These are phyloP conservation scores for Gymnodraco acuticeps DNA, from an alignment of 2,797 vertebrate species.

Conservation along the genomic window DNA sequence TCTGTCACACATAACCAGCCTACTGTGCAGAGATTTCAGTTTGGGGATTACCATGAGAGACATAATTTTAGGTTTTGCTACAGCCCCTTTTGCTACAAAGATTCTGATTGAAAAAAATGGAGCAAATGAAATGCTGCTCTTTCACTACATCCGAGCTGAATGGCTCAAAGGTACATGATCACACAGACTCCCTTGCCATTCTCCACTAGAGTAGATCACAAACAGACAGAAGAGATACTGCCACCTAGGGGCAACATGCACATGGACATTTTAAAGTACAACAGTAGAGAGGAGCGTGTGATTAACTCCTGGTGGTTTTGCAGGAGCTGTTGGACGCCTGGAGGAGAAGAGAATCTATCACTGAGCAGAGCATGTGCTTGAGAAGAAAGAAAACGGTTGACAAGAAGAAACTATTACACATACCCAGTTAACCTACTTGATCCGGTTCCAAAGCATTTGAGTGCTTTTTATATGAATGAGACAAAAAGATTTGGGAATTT, in stretches of 20 bases:
- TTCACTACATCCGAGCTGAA: slow-evolving; percentile 40
- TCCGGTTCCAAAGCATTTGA: slow-evolving; percentile 90
- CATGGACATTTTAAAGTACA: slow-evolving; percentile 66
- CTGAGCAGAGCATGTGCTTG: slow-evolving; percentile 83
- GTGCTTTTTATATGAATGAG: slow-evolving; percentile 89
- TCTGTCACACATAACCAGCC: slow-evolving; percentile 50
- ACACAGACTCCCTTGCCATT: slow-evolving; percentile 44
- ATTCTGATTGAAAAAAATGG: slow-evolving; percentile 38
- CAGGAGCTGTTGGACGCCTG: slow-evolving; percentile 70
- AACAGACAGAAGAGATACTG: slow-evolving; percentile 71
- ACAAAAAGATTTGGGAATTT: slow-evolving; percentile 88
- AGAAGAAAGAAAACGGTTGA: slow-evolving; percentile 85
- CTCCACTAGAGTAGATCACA: slow-evolving; percentile 53
- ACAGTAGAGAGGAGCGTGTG: slow-evolving; percentile 64
- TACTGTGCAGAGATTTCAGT: slow-evolving; percentile 33
- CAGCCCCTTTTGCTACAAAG: slow-evolving; percentile 32
- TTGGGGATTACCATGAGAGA: slow-evolving; percentile 22
- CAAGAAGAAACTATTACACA: slow-evolving; percentile 86
- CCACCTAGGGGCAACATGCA: slow-evolving; percentile 83
- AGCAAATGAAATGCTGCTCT: slow-evolving; percentile 45
- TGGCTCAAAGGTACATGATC: slow-evolving; percentile 45
- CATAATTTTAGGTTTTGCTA: slow-evolving; percentile 36
- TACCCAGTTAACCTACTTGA: slow-evolving; percentile 90
- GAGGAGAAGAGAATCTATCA: slow-evolving; percentile 80
- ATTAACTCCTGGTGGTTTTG: slow-evolving; percentile 69